Base-by-base conservation (phyloP, 2,797 vertebrate species). In the Odontamblyopus rebecca region DNA sequence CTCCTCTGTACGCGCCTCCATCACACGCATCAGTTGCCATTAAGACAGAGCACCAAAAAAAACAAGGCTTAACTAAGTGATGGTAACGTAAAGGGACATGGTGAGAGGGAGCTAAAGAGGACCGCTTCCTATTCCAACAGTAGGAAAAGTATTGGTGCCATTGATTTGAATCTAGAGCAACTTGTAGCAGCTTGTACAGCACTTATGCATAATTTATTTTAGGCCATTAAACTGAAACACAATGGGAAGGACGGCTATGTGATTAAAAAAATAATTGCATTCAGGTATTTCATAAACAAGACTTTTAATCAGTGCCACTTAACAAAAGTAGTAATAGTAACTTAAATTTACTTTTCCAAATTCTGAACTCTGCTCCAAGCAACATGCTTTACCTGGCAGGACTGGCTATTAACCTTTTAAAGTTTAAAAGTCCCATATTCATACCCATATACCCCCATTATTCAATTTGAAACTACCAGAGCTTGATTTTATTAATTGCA, bases 21-120 rank as follows among this genome's bases (percentile, higher is more conserved):
- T 89, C 87, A 90, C 89, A 91, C 87, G 89, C 92, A 87, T 90
- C 86, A 70, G 87, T 91, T 84, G 88, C 79, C 75, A 64, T 81
- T 87, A 81, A 90, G 89, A 90, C 88, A 78, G 85, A 85, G 71
- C 67, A 62, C 73, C 82, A 81, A 76, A 78, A 51, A 23, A 85
- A 90, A 90, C 76, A 75, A 90, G 85, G 86, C 73, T 86, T 80
- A 69, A 0, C 71, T 38, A 63, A 77, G 70, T 89, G 89, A 90
- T 70, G 82, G 78, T 91, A 74, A 91, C 61, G 16, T 71, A 76
- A 84, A 61, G 68, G 76, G 90, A 91, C 88, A 89, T 83, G 84
- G 19, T 70, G 82, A 76, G 81, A 84, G 64, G 69, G 82, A 76
- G 74, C 56, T 23, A 23, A 84, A 62, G 81, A 83, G 44, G 78